Conservation (phyloP, 2,888 invertebrate species). For the Pandemis cinnamomeana region DNA sequence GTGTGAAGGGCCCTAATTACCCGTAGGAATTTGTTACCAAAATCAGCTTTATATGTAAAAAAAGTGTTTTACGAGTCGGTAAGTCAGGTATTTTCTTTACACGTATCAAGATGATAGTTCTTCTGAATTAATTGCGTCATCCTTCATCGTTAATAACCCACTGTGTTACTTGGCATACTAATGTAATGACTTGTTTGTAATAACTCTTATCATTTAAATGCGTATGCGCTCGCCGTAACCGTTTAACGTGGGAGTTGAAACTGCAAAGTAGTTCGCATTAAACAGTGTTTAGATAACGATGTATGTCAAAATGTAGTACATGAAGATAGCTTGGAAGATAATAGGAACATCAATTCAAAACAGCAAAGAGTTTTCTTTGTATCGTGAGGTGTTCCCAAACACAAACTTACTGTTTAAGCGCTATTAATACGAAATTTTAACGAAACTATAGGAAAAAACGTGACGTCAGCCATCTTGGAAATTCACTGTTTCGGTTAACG, state of each 20-base stretch:
- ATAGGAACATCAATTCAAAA: neutral
- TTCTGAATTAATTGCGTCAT: neutral
- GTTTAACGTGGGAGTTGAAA: neutral
- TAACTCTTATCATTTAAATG: conserved; percentile 13
- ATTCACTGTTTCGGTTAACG: neutral
- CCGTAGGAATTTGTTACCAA: too few relatives aligned
- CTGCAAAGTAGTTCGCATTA: conserved; percentile 1
- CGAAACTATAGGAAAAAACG: too few relatives aligned
- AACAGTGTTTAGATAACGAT: conserved; percentile 1
- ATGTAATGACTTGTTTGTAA: conserved; percentile 3
- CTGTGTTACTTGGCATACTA: neutral
- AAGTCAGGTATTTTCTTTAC: neutral
- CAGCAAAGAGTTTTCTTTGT: neutral
- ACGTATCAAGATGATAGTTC: neutral
- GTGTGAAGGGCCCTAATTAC: too few relatives aligned
- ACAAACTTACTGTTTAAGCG: too few relatives aligned
- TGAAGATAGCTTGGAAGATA: neutral
- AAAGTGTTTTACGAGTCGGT: too few relatives aligned
- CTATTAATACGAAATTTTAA: too few relatives aligned
- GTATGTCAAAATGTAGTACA: conserved; percentile 8
- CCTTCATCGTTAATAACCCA: neutral
- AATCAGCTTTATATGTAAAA: too few relatives aligned
- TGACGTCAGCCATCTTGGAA: too few relatives aligned
- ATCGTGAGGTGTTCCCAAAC: too few relatives aligned
- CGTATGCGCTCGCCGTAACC: conserved; percentile 1